Conservation (phyloP, 2,888 invertebrate genomes). For the Tenthredo notha region DNA sequence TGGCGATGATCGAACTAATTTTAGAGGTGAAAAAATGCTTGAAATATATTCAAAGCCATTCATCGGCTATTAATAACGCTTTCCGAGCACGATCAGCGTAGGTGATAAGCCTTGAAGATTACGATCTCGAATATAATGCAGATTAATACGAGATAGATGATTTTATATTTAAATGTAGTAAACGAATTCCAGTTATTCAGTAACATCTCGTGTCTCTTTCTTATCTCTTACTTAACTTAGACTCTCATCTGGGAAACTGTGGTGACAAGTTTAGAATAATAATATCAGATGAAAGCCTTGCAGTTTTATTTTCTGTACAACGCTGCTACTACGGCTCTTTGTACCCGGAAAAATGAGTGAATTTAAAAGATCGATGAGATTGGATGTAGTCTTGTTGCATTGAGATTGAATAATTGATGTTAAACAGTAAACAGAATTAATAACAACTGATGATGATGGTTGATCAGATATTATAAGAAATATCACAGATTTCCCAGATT, state of each 20-base stretch:
- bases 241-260: slow-evolving; percentile 25
- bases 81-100: not conserved
- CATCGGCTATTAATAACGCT: not conserved
- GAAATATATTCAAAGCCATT: not conserved
- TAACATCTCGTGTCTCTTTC: not conserved
- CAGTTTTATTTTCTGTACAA: not conserved
- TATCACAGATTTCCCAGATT: slow-evolving; percentile 41
- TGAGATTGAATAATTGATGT: not conserved
- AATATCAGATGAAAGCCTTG: not conserved
- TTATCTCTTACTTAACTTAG: not conserved
- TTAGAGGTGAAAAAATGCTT: not conserved
- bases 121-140: not conserved
- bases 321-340: not conserved
- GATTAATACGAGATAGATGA: not conserved
- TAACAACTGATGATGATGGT: not conserved
- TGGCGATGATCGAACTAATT: not conserved
- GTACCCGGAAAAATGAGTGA: not conserved
- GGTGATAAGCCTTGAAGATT: not conserved
- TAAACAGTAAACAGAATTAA: not conserved
- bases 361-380: not conserved
- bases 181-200: not conserved
- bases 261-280: not conserved
- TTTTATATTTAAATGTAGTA: not conserved
- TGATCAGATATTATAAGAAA: not conserved
- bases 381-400: not conserved